A percentile compares a stretch with the other conserved stretches of the same genome.
Evolutionary conservation across 2,113 vertebrate genomes (phyloP).

Genomic region (Paraplagusia blochii): DNA sequence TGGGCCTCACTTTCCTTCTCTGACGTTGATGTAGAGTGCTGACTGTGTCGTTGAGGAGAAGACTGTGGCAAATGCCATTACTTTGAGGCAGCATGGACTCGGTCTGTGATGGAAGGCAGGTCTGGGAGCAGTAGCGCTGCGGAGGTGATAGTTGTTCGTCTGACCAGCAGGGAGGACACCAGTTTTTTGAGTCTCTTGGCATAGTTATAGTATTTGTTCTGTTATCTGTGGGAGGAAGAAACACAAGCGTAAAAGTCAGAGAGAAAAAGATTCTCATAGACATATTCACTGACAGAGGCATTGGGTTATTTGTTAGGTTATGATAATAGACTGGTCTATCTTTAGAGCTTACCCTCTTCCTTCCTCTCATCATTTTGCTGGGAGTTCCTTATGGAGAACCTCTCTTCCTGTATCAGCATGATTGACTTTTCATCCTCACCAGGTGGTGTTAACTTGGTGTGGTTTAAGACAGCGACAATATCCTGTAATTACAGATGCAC

Average conservation of each 20-base stretch:
- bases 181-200: conserved; percentile 45
- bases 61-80: conserved; percentile 29
- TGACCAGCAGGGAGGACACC: conserved; percentile 61
- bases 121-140: conserved; percentile 30
- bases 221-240: conserved; percentile 47
- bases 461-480: conserved; percentile 78
- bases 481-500: conserved; percentile 72
- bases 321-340: no score
- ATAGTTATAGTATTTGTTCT: conserved; percentile 60
- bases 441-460: conserved; percentile 75
- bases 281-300: conserved; percentile 1
- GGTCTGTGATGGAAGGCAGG: conserved; percentile 17
- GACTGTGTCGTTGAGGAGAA: conserved; percentile 60
- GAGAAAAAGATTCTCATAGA: no score
- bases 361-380: conserved; percentile 74
- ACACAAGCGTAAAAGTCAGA: not conserved
- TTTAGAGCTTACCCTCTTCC: conserved; percentile 75
- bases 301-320: not conserved
- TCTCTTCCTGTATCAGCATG: conserved; percentile 77
- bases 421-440: conserved; percentile 83
- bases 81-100: conserved; percentile 43
- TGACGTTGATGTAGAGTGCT: conserved; percentile 40
- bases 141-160: conserved; percentile 36
- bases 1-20: conserved; percentile 72
- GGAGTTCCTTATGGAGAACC: conserved; percentile 74